Percentiles rank a stretch among this genome's conserved stretches.
Evolutionary conservation across 2,113 vertebrate genomes (phyloP).

Genomic region (Blennius ocellaris): DNA sequence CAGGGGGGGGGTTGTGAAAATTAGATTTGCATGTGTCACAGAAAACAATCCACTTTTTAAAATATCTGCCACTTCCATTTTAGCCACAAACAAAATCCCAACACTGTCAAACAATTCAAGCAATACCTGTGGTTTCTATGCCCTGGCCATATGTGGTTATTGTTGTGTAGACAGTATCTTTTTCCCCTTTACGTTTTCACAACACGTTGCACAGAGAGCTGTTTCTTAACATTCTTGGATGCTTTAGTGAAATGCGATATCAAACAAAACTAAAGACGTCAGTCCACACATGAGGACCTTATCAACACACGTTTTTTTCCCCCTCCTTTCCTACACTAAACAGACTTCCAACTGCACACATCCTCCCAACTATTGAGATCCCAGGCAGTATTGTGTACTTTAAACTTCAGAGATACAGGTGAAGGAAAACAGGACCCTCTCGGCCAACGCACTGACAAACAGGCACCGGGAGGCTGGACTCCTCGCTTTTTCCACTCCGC

Average conservation of each 20-base stretch:
- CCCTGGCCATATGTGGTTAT: too few species aligned
- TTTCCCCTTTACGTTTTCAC: too few species aligned
- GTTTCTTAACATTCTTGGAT: too few species aligned
- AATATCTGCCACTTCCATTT: too few species aligned
- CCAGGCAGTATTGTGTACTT: slow-evolving; percentile 8
- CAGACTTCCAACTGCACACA: slow-evolving; percentile 1
- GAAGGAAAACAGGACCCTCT: slow-evolving; percentile 51
- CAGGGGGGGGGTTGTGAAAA: too few species aligned
- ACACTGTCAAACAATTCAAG: too few species aligned
- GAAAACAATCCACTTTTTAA: too few species aligned
- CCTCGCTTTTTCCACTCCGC: slow-evolving; percentile 36
- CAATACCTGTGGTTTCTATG: too few species aligned
- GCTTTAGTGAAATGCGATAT: neutral
- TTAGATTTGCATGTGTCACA: too few species aligned
- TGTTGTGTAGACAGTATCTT: too few species aligned
- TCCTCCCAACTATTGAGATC: slow-evolving; percentile 9
- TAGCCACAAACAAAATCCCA: too few species aligned
- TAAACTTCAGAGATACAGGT: slow-evolving; percentile 38
- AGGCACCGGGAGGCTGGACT: slow-evolving; percentile 38
- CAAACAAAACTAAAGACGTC: neutral
- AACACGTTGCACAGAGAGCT: too few species aligned
- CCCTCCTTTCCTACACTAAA: slow-evolving; percentile 23
- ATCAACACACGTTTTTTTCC: neutral
- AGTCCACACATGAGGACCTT: neutral
- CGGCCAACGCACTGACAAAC: slow-evolving; percentile 30